Base-by-base conservation (phyloP, 2,888 invertebrate species). In the Bombylius discolor region DNA sequence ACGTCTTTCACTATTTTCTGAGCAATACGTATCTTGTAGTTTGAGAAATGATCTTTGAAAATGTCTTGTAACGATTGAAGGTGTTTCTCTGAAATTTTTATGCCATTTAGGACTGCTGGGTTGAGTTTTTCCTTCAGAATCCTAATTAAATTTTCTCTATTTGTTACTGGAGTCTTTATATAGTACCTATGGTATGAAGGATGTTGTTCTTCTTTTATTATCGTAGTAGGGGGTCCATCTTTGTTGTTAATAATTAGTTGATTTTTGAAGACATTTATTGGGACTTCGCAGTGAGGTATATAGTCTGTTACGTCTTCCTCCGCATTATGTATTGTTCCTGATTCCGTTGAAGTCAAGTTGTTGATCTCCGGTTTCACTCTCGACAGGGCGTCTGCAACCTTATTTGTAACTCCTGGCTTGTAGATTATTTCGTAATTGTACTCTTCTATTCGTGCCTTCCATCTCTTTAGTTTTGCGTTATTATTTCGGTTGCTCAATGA, bases 401-500 rank as follows among this genome's bases (percentile, higher is more conserved):
- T 23, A 23, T 23, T 23, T 23, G 23, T 23, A 23, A 23, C 23
- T 23, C 23, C 23, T 23, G 23, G 23, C 23, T 23, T 60, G 31
- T 62, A 58, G 9, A 56, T 47, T 8, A 59, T 14, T 44, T 56
- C 54, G 42, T 49, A 56, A 12, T 58, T 60, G 23, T 60, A 59
- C 47, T 59, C 60, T 44, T 61, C 58, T 4, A 61, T 52, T 12
- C 57, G 13, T 1, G 56, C 48, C 47, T 58, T 59, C 59, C 59
- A 61, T 42, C 59, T 34, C 49, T 36, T 36, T 36, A 36, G 8
- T 36, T 36, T 36, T 7, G 34, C 34, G 34, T 36, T 36, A 8
- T 36, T 36, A 4, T 36, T 36, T 36, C 4, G 34, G 8, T 36
- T 36, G 8, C 34, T 36, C 5, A 36, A 8, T 36, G 53, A 48